Base-by-base conservation (phyloP, 1,140 invertebrate species). In the Ericerus pela region DNA sequence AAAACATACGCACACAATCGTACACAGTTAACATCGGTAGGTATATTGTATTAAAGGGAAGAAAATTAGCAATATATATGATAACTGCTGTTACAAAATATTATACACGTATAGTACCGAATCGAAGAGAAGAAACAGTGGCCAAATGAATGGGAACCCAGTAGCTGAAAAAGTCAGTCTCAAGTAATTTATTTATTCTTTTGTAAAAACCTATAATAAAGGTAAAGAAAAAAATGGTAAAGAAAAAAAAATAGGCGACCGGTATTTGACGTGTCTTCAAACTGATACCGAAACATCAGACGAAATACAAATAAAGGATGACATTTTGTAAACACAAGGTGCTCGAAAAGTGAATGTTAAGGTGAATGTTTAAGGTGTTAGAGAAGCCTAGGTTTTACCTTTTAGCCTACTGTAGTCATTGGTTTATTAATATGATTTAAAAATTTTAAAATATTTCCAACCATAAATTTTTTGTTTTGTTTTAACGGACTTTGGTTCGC, bases 71-170 rank as follows among this genome's bases (percentile, higher is more conserved):
- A 47, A 47, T 47, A 3, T 47, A 47, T 47, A 47, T 47, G 41
- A 47, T 47, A 47, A 47, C 41, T 47, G 41, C 41, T 47, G 41
- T 47, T 47, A 24, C 41, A 47, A 47, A 47, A 47, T 47, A 47
- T 47, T 47, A 47, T 24, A 24, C 41, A 47, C 26, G 26, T 4
- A 24, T 14, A n/a, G n/a, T n/a, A n/a, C n/a, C n/a, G n/a, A n/a
- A n/a, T n/a, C n/a, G n/a, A n/a, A n/a, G n/a, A n/a, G n/a, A n/a
- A n/a, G 20, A 5, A 5, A 16, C 14, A 41, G 5, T 16, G 14
- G 20, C n/a, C 6, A 6, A 16, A 41, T 41, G 37, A 5, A 41
- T 16, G 37, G 30, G 30, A 33, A 41, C 37, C 37, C 41, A 24
- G 12, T 38, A 38, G 41, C 41, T 12, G 26, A 47, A 22, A 47